These are phyloP conservation scores for Harpegnathos saltator DNA, from an alignment of 1,140 invertebrate species.

Conservation along the genomic window DNA sequence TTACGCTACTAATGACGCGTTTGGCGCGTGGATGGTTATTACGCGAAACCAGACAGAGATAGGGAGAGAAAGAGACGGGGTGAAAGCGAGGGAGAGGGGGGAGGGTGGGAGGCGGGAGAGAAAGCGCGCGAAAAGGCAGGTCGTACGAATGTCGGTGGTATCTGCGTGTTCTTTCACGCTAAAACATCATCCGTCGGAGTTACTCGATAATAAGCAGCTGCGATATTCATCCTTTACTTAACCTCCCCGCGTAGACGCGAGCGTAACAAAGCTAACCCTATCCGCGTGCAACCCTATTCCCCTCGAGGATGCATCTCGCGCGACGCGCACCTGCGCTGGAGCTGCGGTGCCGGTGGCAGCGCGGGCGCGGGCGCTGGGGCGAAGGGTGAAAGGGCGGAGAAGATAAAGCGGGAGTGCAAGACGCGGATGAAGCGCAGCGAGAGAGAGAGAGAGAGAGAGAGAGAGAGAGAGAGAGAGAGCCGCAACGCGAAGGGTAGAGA, in stretches of 20 bases:
- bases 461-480: too few relatives aligned
- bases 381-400: constrained; percentile 46
- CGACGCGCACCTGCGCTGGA: constrained; percentile 71
- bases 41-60: too few relatives aligned
- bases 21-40: too few relatives aligned
- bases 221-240: constrained; percentile 68
- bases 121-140: background rate
- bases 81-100: background rate
- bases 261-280: constrained; percentile 67
- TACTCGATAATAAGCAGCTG: constrained; percentile 69
- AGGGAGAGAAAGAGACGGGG: too few relatives aligned
- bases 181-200: constrained; percentile 67
- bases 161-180: constrained; percentile 3
- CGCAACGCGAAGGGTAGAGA: constrained; percentile 53
- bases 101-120: background rate
- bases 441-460: too few relatives aligned
- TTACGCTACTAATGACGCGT: too few relatives aligned
- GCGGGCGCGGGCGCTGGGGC: background rate
- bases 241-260: constrained; percentile 59
- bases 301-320: constrained; percentile 71
- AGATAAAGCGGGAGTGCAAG: constrained; percentile 50
- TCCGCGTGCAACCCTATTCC: constrained; percentile 66
- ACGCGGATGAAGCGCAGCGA: constrained; percentile 38
- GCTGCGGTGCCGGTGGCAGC: constrained; percentile 61
- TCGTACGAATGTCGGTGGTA: constrained; percentile 14